Evolutionary conservation across 2,888 invertebrate species (phyloP).

Genomic region (Kryphioiulus occultus): DNA sequence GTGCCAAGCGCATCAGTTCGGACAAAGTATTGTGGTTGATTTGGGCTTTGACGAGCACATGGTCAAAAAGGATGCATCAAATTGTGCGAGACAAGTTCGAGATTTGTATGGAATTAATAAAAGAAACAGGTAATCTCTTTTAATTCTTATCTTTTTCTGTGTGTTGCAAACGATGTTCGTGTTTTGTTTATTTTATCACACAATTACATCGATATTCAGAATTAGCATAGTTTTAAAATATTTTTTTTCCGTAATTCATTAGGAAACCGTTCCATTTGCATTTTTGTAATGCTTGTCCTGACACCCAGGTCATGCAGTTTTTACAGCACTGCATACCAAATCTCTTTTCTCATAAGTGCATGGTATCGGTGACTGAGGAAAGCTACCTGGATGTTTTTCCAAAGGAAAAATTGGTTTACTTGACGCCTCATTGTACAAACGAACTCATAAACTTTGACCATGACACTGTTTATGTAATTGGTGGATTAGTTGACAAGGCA

Average conservation of each 20-base stretch:
- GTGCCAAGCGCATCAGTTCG: conserved; percentile 68
- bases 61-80: conserved; percentile 73
- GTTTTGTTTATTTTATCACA: not conserved
- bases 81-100: conserved; percentile 81
- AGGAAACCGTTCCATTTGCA: conserved; percentile 80
- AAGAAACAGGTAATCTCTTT: conserved; percentile 63
- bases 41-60: conserved; percentile 81
- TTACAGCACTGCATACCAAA: conserved; percentile 73
- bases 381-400: conserved; percentile 84
- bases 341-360: conserved; percentile 74
- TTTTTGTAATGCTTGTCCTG: conserved; percentile 73
- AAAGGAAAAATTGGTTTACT: conserved; percentile 80
- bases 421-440: conserved; percentile 84
- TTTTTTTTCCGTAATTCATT: not conserved
- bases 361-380: conserved; percentile 73
- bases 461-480: conserved; percentile 85
- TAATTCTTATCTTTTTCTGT: not conserved
- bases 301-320: conserved; percentile 67
- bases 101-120: conserved; percentile 77
- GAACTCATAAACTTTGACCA: conserved; percentile 74
- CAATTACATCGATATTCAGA: too few relatives aligned
- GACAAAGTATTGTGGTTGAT: conserved; percentile 81
- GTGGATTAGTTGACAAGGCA: conserved; percentile 60
- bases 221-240: not conserved
- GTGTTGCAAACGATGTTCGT: not conserved